Evolutionary conservation across 2,113 vertebrate species (phyloP).

Genomic region (Mola mola): DNA sequence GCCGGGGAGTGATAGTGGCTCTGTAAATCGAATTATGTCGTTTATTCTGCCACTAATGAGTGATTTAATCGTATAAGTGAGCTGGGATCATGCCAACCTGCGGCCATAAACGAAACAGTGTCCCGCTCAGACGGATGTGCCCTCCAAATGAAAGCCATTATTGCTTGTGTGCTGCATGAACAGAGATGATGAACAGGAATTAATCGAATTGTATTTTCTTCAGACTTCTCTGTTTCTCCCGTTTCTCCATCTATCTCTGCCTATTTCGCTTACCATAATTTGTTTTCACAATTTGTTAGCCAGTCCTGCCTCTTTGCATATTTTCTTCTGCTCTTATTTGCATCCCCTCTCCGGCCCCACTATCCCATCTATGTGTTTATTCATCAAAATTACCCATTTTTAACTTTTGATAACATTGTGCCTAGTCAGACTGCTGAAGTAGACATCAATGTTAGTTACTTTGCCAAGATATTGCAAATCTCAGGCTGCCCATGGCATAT

Average conservation of each 20-base stretch:
- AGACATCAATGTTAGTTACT: constrained; percentile 35
- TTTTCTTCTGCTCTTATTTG: background rate
- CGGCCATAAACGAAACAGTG: constrained; percentile 77
- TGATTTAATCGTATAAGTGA: constrained; percentile 80
- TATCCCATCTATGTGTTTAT: constrained; percentile 31
- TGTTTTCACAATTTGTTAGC: background rate
- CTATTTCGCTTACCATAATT: background rate
- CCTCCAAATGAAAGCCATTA: constrained; percentile 81
- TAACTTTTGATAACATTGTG: constrained; percentile 28
- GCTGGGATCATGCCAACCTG: constrained; percentile 74
- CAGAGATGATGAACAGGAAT: constrained; percentile 71
- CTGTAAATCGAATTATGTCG: constrained; percentile 68
- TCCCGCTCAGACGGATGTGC: constrained; percentile 72
- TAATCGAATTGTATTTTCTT: constrained; percentile 71
- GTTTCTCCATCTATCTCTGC: constrained; percentile 3
- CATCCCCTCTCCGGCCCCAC: background rate
- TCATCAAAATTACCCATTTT: constrained; percentile 16
- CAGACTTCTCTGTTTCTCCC: constrained; percentile 30
- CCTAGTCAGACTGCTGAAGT: constrained; percentile 11
- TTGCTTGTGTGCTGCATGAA: constrained; percentile 77
- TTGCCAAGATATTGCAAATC: constrained; percentile 37
- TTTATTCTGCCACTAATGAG: constrained; percentile 73
- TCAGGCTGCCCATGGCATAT: constrained; percentile 2
- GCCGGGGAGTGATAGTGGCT: constrained; percentile 52
- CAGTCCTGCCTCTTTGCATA: background rate